Base-by-base conservation (phyloP, 2,113 vertebrate genomes). In the Brevimyrus niger region DNA sequence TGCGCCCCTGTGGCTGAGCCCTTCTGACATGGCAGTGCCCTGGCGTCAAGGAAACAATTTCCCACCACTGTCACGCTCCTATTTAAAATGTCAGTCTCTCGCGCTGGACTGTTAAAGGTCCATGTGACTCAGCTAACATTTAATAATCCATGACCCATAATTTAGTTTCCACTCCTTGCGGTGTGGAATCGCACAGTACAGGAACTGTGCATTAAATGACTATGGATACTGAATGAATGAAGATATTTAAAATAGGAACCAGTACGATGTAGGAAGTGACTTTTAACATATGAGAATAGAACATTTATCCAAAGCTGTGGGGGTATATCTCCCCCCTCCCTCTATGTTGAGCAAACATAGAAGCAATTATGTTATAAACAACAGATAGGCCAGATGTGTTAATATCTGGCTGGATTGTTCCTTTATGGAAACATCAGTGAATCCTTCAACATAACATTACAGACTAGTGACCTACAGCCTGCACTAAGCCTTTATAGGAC, bases 321-420 rank as follows among this genome's bases (percentile, higher is more conserved):
- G n/a, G 61, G 8, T 13, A 27, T 65, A 27, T 90, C 65, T 86
- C 80, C 76, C 88, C 85, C 80, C n/a, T n/a, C n/a, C n/a, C n/a
- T n/a, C n/a, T n/a, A n/a, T n/a, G n/a, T n/a, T n/a, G 87, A 88
- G 86, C 58, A 58, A 53, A 86, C 35, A 21, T 6, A 84, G 46
- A 19, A 31, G 88, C 51, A 92, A 92, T 94, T 89, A 95, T 35
- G 92, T 84, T 90, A 91, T 94, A 94, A 94, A 95, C 17, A 82
- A 61, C 50, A 87, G n/a, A 80, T 88, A 47, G 55, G 47, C 61
- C 35, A 44, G 6, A 82, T 87, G 46, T 17, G 47, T 9, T 65
- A 42, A 89, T 38, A 84, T 21, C 48, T 44, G 21, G 42, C 0
- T 50, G 73, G 69, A 76, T 76, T 76, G 38, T 44, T 8, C 5